Percentiles rank a stretch among this genome's conserved stretches.
phyloP scores from a whole-genome alignment of 2,888 invertebrate genomes.

The Mycalesis mineus region DNA sequence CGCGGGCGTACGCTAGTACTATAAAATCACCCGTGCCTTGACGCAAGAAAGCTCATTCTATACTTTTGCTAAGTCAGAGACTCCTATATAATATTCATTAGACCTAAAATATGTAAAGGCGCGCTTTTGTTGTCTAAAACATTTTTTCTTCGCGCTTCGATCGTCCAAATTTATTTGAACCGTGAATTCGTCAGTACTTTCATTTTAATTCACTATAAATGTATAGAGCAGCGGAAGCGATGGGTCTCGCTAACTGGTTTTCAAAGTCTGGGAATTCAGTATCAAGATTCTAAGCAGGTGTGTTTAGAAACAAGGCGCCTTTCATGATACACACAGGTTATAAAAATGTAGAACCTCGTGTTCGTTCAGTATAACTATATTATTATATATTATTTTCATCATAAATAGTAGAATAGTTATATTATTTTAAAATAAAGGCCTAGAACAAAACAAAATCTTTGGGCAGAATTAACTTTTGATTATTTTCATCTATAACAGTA shows the following conservation, averaged over 20 bases:
- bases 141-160: slow-evolving; percentile 46
- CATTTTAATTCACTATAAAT: slow-evolving; percentile 25
- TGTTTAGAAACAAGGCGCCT: slow-evolving; percentile 64
- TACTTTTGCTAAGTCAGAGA: background rate
- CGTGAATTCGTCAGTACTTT: slow-evolving; percentile 27
- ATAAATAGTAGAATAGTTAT: too few species aligned
- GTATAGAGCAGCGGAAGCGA: slow-evolving; percentile 32
- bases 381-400: too few species aligned
- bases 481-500: too few species aligned
- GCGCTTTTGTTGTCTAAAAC: slow-evolving; percentile 30
- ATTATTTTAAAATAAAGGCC: too few species aligned
- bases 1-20: too few species aligned
- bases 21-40: too few species aligned
- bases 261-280: slow-evolving; percentile 60
- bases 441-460: too few species aligned
- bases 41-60: background rate
- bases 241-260: slow-evolving; percentile 53
- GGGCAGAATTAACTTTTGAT: too few species aligned
- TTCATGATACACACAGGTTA: slow-evolving; percentile 44
- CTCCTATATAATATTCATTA: slow-evolving; percentile 1
- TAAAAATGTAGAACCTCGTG: background rate
- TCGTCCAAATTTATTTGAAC: slow-evolving; percentile 38
- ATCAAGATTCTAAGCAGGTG: slow-evolving; percentile 74
- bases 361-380: too few species aligned
- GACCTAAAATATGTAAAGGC: slow-evolving; percentile 28